Base-by-base conservation (phyloP, 2,113 vertebrate genomes). In the Percina caprodes region DNA sequence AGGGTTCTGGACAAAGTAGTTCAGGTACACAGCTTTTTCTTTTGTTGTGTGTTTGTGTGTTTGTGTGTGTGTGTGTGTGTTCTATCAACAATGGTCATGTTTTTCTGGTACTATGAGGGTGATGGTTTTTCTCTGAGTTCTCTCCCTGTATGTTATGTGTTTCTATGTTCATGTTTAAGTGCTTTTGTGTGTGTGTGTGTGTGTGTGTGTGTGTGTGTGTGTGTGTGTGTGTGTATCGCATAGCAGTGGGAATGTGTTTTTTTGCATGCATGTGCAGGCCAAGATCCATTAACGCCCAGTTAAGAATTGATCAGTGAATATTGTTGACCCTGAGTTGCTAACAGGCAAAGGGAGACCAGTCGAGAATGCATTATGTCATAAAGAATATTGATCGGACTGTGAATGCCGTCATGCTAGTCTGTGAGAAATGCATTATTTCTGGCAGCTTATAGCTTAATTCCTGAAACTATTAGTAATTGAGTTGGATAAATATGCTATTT, bases 1-100 rank as follows among this genome's bases (percentile, higher is more conserved):
- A 95, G 61, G 74, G 78, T 98, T 78, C 82, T 97, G 80, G 97
- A 96, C 0, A 89, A 86, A 24, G 82, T 98, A 33, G 6, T 96
- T 1, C 89, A 96, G 97, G 97, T 98, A 92, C 39, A 2, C 14
- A 61, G 14, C 42, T 42, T 79, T 81, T 69, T n/a, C 33, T 26
- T 77, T 33, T 2, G 13, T 58, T 2, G 30, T 69, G 3, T 45
- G 1, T 8, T 14, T 26, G 18, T 65, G 7, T 35, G 58, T 13
- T 16, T 79, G 45, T 33, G 26, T 19, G 3, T 80, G 54, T 66
- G 12, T 67, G 42, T 9, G 35, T 33, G 52, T 42, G 35, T 39
- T 67, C 62, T 24, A 6, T 15, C 6, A 49, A 0, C 8, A 3
- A 45, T n/a, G 5, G 0, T 54, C 23, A 51, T n/a, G 59, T 35